phyloP scores from a whole-genome alignment of 2,797 vertebrate genomes.

The Loris lydekkerianus region DNA sequence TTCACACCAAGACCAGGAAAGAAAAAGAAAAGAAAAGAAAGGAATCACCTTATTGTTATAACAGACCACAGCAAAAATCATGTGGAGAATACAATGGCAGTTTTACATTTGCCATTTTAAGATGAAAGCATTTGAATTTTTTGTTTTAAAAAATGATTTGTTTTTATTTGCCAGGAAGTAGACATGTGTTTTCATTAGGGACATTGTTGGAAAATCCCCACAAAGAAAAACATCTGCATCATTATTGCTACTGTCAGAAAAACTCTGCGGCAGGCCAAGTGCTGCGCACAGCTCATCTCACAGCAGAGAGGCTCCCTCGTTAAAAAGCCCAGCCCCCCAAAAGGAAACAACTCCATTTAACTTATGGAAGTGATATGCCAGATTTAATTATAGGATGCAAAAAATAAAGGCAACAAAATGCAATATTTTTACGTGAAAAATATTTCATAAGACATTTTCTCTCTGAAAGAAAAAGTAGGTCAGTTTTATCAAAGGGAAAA shows the following conservation, averaged over 20 bases:
- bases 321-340: slow-evolving; percentile 79
- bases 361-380: slow-evolving; percentile 77
- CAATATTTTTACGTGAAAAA: slow-evolving; percentile 63
- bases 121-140: slow-evolving; percentile 76
- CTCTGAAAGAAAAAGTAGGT: slow-evolving; percentile 83
- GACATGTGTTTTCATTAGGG: slow-evolving; percentile 74
- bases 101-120: slow-evolving; percentile 80
- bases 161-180: slow-evolving; percentile 77
- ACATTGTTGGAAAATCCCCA: slow-evolving; percentile 73
- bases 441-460: slow-evolving; percentile 82
- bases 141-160: slow-evolving; percentile 72
- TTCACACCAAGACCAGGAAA: not conserved
- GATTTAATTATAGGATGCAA: slow-evolving; percentile 79
- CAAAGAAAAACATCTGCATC: slow-evolving; percentile 82
- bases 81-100: slow-evolving; percentile 76
- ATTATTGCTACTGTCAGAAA: slow-evolving; percentile 80
- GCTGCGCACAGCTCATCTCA: slow-evolving; percentile 54
- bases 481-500: slow-evolving; percentile 81
- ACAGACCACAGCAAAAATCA: slow-evolving; percentile 75
- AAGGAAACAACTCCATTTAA: slow-evolving; percentile 83
- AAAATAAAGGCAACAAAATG: slow-evolving; percentile 70
- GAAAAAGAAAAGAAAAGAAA: not conserved
- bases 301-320: slow-evolving; percentile 70
- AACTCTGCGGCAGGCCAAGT: slow-evolving; percentile 67
- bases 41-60: slow-evolving; percentile 65